Conservation (phyloP, 2,888 invertebrate genomes). For the Copidosoma aretas region DNA sequence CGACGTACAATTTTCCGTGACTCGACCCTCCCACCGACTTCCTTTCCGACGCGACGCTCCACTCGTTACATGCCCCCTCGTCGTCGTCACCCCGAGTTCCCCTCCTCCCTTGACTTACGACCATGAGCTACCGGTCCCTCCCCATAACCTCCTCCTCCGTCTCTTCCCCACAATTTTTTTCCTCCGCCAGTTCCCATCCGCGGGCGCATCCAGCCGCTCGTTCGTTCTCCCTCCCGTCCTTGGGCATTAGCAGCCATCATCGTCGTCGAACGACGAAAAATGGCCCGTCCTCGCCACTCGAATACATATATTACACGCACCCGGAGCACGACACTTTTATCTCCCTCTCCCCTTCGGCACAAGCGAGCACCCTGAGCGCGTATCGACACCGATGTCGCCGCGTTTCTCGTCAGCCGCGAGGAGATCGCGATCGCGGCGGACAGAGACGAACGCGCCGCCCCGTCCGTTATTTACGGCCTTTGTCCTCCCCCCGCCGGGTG, state of each 20-base stretch:
- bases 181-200: not conserved
- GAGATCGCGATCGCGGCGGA: slow-evolving; percentile 22
- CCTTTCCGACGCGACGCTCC: too few species aligned
- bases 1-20: slow-evolving; percentile 11
- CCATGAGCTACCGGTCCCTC: slow-evolving; percentile 11
- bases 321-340: not conserved
- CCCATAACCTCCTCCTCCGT: not conserved
- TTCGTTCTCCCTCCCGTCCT: not conserved
- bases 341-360: not conserved
- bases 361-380: too few species aligned
- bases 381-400: not conserved
- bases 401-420: not conserved
- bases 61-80: too few species aligned
- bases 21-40: slow-evolving; percentile 13
- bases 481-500: too few species aligned
- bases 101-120: too few species aligned
- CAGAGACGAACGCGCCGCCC: slow-evolving; percentile 15
- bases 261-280: slow-evolving; percentile 3
- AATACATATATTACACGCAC: too few species aligned
- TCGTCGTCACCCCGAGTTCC: too few species aligned
- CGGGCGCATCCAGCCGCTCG: not conserved
- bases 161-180: not conserved
- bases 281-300: not conserved
- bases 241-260: slow-evolving; percentile 12
- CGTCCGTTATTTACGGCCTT: slow-evolving; percentile 12